A percentile compares a stretch with the other conserved stretches of the same genome.
phyloP scores from a whole-genome alignment of 2,797 vertebrate genomes.

The Microtus obscurus region DNA sequence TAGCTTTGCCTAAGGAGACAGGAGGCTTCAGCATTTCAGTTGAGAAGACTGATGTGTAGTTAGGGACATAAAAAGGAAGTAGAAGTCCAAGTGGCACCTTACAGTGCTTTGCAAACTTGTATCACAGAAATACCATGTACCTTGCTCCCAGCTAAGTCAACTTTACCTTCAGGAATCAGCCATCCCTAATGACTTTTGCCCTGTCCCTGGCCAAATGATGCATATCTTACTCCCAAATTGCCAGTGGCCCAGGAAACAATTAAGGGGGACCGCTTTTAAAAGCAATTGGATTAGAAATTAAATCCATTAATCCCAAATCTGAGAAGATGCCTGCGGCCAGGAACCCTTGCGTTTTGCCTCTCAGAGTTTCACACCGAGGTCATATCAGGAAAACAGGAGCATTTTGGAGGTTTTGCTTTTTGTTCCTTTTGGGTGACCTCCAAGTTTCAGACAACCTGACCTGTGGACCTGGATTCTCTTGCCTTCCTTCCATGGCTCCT shows the following conservation, averaged over 20 bases:
- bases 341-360: neutral
- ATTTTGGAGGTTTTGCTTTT: neutral
- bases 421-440: conserved; percentile 41
- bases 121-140: neutral
- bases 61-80: neutral
- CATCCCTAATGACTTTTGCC: neutral
- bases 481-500: neutral
- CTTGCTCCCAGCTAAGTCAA: neutral
- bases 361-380: conserved; percentile 2
- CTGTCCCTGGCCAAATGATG: neutral
- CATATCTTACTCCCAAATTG: neutral
- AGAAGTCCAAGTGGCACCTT: neutral
- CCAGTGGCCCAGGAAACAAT: neutral
- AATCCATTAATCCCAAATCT: neutral
- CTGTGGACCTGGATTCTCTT: neutral
- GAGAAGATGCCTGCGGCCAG: neutral
- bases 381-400: neutral
- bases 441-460: neutral
- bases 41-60: neutral
- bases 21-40: conserved; percentile 14
- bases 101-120: neutral
- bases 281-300: neutral
- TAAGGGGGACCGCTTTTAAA: neutral
- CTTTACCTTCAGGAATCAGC: neutral
- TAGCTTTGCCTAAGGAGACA: neutral